Conservation (phyloP, 2,113 vertebrate species). For the Speoplatyrhinus poulsoni region DNA sequence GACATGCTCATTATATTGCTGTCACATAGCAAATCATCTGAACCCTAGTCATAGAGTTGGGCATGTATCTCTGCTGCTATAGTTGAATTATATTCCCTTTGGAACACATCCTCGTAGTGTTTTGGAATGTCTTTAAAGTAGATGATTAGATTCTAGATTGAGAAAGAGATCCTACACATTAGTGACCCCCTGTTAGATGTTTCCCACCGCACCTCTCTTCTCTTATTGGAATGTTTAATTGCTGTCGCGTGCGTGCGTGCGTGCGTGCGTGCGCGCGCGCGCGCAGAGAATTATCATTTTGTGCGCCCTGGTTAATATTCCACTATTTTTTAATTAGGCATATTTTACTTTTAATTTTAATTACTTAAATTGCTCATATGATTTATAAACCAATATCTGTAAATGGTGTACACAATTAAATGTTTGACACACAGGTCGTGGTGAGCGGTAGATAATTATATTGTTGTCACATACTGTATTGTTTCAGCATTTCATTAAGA, state of each 20-base stretch:
- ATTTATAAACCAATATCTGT: too few relatives aligned
- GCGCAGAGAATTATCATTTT: neutral
- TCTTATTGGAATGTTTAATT: neutral
- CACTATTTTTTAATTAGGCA: too few relatives aligned
- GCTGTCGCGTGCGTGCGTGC: neutral
- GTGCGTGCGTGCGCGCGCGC: too few relatives aligned
- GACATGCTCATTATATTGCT: conserved; percentile 31
- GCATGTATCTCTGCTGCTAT: neutral
- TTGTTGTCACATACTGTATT: too few relatives aligned
- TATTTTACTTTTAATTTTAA: too few relatives aligned
- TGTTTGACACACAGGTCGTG: too few relatives aligned
- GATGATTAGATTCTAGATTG: conserved; percentile 4
- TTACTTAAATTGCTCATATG: too few relatives aligned
- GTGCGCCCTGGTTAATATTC: too few relatives aligned
- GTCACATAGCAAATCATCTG: conserved; percentile 24
- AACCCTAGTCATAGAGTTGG: conserved; percentile 6
- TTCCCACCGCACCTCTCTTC: neutral
- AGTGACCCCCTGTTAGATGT: neutral
- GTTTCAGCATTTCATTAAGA: too few relatives aligned
- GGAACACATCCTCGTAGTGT: neutral
- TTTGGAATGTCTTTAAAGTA: neutral
- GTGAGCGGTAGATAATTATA: too few relatives aligned
- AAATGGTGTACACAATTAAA: too few relatives aligned
- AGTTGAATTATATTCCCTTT: conserved; percentile 18
- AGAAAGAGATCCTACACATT: neutral